Base-by-base conservation (phyloP, 1,140 invertebrate genomes). In the Pachypeltis micranthus region DNA sequence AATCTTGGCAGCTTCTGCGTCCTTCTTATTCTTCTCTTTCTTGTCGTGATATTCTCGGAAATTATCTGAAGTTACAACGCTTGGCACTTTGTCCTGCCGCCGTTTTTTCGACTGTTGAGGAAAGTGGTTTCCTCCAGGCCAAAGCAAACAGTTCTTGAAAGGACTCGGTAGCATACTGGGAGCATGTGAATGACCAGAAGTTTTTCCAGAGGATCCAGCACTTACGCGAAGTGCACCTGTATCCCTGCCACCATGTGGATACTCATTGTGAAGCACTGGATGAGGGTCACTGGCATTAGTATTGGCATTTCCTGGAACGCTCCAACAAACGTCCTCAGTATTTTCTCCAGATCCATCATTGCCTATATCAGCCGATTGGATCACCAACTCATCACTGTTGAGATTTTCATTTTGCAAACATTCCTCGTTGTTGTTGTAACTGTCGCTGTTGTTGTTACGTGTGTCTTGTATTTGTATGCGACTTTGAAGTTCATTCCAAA, bases 321-420 rank as follows among this genome's bases (percentile, higher is more conserved):
- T 51, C 47, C 47, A 51, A 51, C 47, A 51, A 51, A 10, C 47
- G 47, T 51, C 47, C 47, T 21, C 47, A 51, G 47, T 51, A 51
- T 51, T 51, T 51, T 51, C 47, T 51, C 47, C 47, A 51, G 47
- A 51, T 51, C 47, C 47, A 51, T 51, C 47, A 51, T 51, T 51
- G 47, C 47, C 47, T 4, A 51, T 51, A 51, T 51, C 47, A 51
- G 47, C 47, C 47, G 21, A 51, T 51, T 51, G 47, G 10, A 51
- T 51, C 47, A 51, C 47, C 47, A 51, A 51, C 47, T 39, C 31
- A 51, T 51, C 47, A 51, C 47, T 51, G 47, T 51, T 51, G 47
- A 51, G 47, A 51, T 51, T 51, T 51, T 51, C 47, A 51, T 51
- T 51, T 51, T 51, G 47, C 47, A 51, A 51, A 51, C 47, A 51